phyloP scores from a whole-genome alignment of 2,888 invertebrate genomes.

The Cosmia trapezina region DNA sequence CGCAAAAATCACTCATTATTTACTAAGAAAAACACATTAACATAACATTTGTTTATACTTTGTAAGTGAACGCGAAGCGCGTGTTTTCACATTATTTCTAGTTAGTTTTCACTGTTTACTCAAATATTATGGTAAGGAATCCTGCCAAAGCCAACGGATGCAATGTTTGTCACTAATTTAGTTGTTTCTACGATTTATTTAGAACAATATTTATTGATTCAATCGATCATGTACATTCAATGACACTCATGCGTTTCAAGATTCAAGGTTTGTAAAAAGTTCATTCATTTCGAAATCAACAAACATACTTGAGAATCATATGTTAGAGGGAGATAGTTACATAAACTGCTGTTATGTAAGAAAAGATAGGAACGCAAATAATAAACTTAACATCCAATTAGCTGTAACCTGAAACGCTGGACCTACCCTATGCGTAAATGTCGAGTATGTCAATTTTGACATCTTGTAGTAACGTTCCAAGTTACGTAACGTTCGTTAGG shows the following conservation, averaged over 20 bases:
- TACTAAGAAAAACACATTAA: conserved; percentile 52
- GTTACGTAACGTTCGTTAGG: conserved; percentile 18
- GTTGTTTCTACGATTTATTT: conserved; percentile 48
- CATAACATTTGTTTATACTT: conserved; percentile 63
- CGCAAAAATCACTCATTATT: conserved; percentile 66
- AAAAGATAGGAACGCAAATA: conserved; percentile 46
- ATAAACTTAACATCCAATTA: conserved; percentile 22
- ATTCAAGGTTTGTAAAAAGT: conserved; percentile 59
- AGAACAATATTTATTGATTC: conserved; percentile 58
- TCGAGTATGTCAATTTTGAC: conserved; percentile 58
- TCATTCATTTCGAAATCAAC: conserved; percentile 63
- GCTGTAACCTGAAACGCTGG: conserved; percentile 56
- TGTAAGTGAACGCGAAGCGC: conserved; percentile 30
- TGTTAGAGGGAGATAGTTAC: conserved; percentile 46
- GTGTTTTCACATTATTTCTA: conserved; percentile 63
- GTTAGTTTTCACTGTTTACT: conserved; percentile 42
- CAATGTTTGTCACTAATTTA: conserved; percentile 36
- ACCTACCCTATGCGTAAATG: conserved; percentile 12
- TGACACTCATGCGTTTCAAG: conserved; percentile 63
- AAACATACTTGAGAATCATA: conserved; percentile 41
- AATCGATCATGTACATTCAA: conserved; percentile 62
- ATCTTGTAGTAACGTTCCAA: conserved; percentile 35
- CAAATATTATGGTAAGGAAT: conserved; percentile 14
- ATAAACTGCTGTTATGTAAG: conserved; percentile 38
- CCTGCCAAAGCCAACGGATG: conserved; percentile 26